A percentile compares a stretch with the other conserved stretches of the same genome.
Evolutionary conservation across 2,888 invertebrate genomes (phyloP).

Genomic region (Branchipolynoe longqiensis): DNA sequence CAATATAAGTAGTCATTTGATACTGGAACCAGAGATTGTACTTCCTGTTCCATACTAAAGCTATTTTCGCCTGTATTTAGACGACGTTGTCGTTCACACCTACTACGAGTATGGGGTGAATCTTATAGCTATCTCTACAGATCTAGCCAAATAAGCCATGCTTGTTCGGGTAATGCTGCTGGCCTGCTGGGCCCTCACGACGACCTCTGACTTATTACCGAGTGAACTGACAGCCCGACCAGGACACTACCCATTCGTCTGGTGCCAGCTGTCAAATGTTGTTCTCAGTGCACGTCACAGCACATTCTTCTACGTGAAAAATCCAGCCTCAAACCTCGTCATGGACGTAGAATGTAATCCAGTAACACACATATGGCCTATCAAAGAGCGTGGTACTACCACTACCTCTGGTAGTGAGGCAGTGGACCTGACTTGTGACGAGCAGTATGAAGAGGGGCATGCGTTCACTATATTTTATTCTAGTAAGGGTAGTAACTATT

Average conservation of each 20-base stretch:
- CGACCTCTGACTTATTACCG: neutral
- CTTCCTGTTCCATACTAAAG: too few species aligned
- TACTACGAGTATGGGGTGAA: too few species aligned
- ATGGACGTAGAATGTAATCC: neutral
- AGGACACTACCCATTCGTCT: constrained; percentile 61
- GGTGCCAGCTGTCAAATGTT: constrained; percentile 60
- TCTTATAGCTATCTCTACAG: too few species aligned
- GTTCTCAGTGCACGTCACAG: constrained; percentile 27
- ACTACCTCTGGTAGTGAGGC: neutral
- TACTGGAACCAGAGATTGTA: too few species aligned
- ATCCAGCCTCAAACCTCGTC: neutral
- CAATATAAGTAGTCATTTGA: too few species aligned
- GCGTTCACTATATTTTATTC: constrained; percentile 70
- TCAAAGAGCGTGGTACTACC: neutral
- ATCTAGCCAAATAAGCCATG: too few species aligned
- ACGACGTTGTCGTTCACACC: too few species aligned
- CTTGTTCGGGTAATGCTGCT: neutral
- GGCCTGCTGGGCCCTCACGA: neutral
- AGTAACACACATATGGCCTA: neutral
- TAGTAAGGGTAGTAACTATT: constrained; percentile 70
- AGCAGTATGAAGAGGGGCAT: constrained; percentile 68
- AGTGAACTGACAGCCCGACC: neutral
- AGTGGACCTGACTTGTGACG: constrained; percentile 65
- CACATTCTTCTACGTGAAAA: constrained; percentile 9
- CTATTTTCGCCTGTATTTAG: too few species aligned